Evolutionary conservation across 92 coral and sea anemone species (phyloP), one percentile per base, ranked within the genome.

Genomic region (Epizoanthus scotinus): DNA sequence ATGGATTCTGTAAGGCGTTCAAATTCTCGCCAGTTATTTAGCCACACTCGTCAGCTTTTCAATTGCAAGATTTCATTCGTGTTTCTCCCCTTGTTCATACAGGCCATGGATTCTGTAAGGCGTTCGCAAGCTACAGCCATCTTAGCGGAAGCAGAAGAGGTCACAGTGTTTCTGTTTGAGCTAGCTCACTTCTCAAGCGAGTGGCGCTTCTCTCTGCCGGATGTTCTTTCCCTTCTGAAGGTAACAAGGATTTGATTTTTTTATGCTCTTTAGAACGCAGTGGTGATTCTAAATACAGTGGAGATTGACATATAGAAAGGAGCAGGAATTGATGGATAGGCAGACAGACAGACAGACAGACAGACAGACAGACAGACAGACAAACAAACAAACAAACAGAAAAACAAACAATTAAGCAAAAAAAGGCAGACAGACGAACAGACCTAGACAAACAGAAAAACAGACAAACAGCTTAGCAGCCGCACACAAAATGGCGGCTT

Each of bases 151-250:
- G 99, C 99, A 0, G 99, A 96, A 56, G 94, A 87, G 55, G 93
- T 96, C n/a, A 91, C 96, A 26, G 97, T 86, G 66, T 96, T 93
- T 67, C 61, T 96, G 70, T 71, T 96, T 50, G 96, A 96, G 68
- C 91, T 95, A 27, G 90, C 91, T 58, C 93, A 89, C 78, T 96
- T 87, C 68, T 85, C 91, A 26, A 90, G 84, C 58, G 92, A 93
- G 57, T 96, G 99, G 99, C 87, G 93, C 72, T 94, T 96, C 80
- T 71, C 93, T 6, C 83, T 96, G 20, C 96, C 93, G 4, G 99
- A 96, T 87, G 99, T 91, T 6, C 70, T 89, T 59, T 75, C 75
- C 6, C 85, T 90, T 1, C 71, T 90, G 52, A 91, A 85, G 90
- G 97, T 92, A 64, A 72, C 49, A 47, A 31, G 31, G 12, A 25